These are phyloP conservation scores for Montipora capitata DNA, from an alignment of 92 coral and sea anemone species.

Conservation along the genomic window DNA sequence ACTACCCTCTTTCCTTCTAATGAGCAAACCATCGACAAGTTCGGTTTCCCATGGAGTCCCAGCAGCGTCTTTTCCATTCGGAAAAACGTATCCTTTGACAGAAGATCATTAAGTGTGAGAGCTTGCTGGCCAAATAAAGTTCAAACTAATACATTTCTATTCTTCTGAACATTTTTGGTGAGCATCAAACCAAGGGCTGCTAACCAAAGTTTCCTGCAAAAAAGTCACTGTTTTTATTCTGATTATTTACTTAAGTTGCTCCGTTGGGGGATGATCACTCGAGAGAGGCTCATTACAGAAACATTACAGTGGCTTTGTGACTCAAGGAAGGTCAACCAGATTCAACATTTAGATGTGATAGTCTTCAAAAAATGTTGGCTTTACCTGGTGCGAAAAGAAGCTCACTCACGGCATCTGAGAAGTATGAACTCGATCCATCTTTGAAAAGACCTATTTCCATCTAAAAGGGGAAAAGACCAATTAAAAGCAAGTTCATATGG, in stretches of 20 bases:
- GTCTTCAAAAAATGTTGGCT: too few species aligned
- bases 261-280: too few species aligned
- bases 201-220: too few species aligned
- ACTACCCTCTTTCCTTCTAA: conserved; percentile 69
- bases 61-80: conserved; percentile 66
- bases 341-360: too few species aligned
- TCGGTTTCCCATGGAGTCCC: conserved; percentile 85
- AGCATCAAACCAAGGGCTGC: too few species aligned
- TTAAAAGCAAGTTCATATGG: neutral
- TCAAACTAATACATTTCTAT: neutral
- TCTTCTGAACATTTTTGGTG: neutral
- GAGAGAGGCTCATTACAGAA: too few species aligned
- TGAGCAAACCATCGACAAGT: conserved; percentile 60
- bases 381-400: conserved; percentile 92
- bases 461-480: conserved; percentile 47
- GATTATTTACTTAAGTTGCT: too few species aligned
- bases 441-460: conserved; percentile 86
- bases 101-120: neutral
- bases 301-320: too few species aligned
- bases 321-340: too few species aligned
- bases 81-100: conserved; percentile 69
- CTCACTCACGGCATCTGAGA: conserved; percentile 69
- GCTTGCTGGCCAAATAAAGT: neutral
- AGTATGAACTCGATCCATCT: conserved; percentile 53
- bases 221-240: too few species aligned